These are phyloP conservation scores for Tinea semifulvella DNA, from an alignment of 2,888 invertebrate species.

Conservation along the genomic window DNA sequence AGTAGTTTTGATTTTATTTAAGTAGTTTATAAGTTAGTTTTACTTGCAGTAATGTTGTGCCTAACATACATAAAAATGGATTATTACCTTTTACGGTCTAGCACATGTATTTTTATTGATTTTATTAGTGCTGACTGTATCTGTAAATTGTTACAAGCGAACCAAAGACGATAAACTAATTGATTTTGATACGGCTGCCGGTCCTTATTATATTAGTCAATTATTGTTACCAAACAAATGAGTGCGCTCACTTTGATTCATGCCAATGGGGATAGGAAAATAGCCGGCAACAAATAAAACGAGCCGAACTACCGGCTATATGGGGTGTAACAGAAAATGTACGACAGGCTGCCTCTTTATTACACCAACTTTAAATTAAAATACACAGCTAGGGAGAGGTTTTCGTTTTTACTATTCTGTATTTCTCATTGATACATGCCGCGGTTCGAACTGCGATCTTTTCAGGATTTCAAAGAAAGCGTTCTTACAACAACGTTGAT, in stretches of 20 bases:
- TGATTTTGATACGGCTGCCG: too few relatives aligned
- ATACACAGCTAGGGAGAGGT: background rate
- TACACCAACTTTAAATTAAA: conserved; percentile 11
- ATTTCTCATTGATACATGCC: background rate
- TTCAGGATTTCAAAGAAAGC: background rate
- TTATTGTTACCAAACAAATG: conserved; percentile 55
- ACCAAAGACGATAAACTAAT: too few relatives aligned
- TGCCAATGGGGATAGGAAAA: conserved; percentile 56
- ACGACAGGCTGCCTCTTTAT: conserved; percentile 7
- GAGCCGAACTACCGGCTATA: conserved; percentile 35
- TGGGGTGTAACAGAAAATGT: conserved; percentile 14
- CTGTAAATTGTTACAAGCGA: too few relatives aligned
- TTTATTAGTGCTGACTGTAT: too few relatives aligned
- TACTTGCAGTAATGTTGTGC: too few relatives aligned
- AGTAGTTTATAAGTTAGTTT: too few relatives aligned
- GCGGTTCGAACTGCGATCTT: background rate
- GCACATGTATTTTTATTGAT: too few relatives aligned
- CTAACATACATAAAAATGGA: too few relatives aligned
- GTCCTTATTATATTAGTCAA: background rate
- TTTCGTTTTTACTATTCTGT: too few relatives aligned
- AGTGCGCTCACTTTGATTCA: conserved; percentile 60
- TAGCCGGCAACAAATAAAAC: conserved; percentile 56
- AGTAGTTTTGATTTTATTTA: too few relatives aligned
- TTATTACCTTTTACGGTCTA: too few relatives aligned
- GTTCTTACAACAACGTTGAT: background rate